Evolutionary conservation across 2,888 invertebrate genomes (phyloP).

Genomic region (Parnassius smintheus): DNA sequence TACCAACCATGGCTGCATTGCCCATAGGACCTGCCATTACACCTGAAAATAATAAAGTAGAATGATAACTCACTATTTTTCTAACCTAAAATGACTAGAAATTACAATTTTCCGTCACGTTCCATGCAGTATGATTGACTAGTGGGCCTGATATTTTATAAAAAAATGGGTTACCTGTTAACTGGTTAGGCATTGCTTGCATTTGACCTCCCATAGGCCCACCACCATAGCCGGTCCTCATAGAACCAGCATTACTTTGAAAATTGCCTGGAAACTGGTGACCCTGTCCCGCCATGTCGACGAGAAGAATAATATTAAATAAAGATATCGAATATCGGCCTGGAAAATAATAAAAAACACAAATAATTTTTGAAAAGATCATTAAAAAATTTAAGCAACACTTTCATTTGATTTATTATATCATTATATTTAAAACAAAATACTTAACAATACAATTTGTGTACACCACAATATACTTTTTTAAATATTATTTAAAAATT

Average conservation of each 20-base stretch:
- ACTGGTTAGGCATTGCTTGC: constrained; percentile 81
- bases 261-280: constrained; percentile 87
- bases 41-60: constrained; percentile 51
- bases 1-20: constrained; percentile 75
- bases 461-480: no score
- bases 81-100: no score
- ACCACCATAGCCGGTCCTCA: constrained; percentile 84
- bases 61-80: background rate
- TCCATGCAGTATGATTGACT: background rate
- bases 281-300: constrained; percentile 85
- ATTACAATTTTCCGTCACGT: no score
- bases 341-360: no score
- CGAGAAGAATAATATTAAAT: background rate
- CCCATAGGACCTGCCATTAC: constrained; percentile 81
- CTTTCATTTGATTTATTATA: no score
- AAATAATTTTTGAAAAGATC: no score
- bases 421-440: no score
- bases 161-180: constrained; percentile 61
- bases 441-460: no score
- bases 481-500: no score
- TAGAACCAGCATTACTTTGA: constrained; percentile 82
- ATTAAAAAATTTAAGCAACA: no score
- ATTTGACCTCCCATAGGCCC: constrained; percentile 81
- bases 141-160: background rate
- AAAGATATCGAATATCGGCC: no score